phyloP scores from a whole-genome alignment of 2,888 invertebrate species.

The Mesorhabditis belari region DNA sequence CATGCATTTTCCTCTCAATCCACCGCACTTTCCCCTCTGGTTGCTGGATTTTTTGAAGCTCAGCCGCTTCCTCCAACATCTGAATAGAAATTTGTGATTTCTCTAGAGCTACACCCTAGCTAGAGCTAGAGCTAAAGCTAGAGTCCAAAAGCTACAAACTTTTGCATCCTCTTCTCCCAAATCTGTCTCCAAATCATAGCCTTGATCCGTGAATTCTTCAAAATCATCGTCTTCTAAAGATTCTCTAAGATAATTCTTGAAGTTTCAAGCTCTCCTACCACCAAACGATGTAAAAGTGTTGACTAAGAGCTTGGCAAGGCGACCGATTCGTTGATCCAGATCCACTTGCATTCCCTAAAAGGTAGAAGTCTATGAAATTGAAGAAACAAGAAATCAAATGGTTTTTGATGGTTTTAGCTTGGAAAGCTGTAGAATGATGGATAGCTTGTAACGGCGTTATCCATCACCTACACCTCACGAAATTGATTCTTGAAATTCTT shows the following conservation, averaged over 20 bases:
- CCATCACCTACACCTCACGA: no score
- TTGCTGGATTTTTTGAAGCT: constrained; percentile 17
- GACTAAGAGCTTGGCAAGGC: constrained; percentile 79
- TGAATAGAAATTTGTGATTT: constrained; percentile 3
- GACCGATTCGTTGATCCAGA: constrained; percentile 35
- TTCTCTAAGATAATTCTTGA: no score
- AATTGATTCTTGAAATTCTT: no score
- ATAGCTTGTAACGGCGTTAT: no score
- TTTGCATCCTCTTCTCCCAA: constrained; percentile 12
- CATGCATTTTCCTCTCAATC: constrained; percentile 68
- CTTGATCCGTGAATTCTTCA: constrained; percentile 19
- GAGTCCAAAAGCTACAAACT: neutral
- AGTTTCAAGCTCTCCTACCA: no score
- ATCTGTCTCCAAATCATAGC: constrained; percentile 12
- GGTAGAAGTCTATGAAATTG: no score
- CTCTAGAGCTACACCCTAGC: neutral
- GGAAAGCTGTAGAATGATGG: no score
- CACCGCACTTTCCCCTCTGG: constrained; percentile 34
- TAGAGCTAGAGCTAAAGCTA: neutral
- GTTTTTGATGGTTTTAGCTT: no score
- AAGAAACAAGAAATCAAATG: no score
- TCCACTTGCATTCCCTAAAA: constrained; percentile 60
- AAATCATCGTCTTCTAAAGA: constrained; percentile 26
- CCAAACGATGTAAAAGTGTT: constrained; percentile 87
- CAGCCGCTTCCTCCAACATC: constrained; percentile 19